phyloP scores from a whole-genome alignment of 2,888 invertebrate genomes.

The Neoaliturus tenellus region DNA sequence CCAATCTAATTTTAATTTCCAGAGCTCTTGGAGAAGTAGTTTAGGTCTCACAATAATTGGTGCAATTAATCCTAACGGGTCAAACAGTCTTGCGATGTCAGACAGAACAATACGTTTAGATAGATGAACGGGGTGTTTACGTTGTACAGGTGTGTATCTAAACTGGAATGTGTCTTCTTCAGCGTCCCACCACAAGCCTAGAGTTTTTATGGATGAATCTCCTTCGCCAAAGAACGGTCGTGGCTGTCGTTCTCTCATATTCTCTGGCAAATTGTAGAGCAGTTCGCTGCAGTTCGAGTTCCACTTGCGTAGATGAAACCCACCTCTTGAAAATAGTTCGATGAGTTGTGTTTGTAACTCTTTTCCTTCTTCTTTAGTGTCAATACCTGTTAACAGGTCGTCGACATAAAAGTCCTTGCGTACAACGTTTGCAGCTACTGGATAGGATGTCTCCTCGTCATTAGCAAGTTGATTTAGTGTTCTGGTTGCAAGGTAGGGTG shows the following conservation, averaged over 20 bases:
- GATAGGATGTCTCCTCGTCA: constrained; percentile 21
- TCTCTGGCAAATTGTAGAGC: not conserved
- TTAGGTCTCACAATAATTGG: constrained; percentile 42
- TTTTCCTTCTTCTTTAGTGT: constrained; percentile 52
- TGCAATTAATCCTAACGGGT: constrained; percentile 19
- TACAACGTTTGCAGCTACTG: constrained; percentile 50
- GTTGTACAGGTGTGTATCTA: not conserved
- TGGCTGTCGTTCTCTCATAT: not conserved
- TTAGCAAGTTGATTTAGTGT: constrained; percentile 60
- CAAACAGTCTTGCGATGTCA: not conserved
- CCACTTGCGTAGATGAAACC: constrained; percentile 55
- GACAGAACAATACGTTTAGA: not conserved
- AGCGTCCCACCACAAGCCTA: not conserved
- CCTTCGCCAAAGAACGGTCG: not conserved
- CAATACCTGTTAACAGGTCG: constrained; percentile 60
- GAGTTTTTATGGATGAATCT: not conserved
- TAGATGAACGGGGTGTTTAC: not conserved
- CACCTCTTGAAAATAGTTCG: constrained; percentile 27
- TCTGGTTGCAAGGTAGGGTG: constrained; percentile 62
- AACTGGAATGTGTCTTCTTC: not conserved
- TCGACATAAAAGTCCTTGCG: constrained; percentile 64
- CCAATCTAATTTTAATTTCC: constrained; percentile 44
- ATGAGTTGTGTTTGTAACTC: constrained; percentile 52
- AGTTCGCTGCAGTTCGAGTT: not conserved
- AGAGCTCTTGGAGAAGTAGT: constrained; percentile 46